A percentile compares a stretch with the other conserved stretches of the same genome.
These are phyloP conservation scores for Dasysyrphus tricinctus DNA, from an alignment of 2,888 invertebrate species.

Conservation along the genomic window DNA sequence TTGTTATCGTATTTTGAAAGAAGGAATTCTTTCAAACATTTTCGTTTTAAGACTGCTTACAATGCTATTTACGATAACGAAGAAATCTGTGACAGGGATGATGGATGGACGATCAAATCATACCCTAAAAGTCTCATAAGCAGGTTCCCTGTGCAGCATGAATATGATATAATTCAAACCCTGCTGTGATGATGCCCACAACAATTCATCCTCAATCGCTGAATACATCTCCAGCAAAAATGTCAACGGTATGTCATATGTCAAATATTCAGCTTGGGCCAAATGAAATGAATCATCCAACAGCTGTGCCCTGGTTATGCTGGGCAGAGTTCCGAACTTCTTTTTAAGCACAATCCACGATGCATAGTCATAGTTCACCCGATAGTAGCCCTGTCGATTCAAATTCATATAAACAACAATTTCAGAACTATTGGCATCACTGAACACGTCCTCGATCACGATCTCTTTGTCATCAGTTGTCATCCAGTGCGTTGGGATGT, in stretches of 20 bases:
- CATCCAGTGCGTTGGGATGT: slow-evolving; percentile 82
- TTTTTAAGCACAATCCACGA: slow-evolving; percentile 86
- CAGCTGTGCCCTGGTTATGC: slow-evolving; percentile 87
- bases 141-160: slow-evolving; percentile 86
- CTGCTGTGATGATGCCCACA: slow-evolving; percentile 86
- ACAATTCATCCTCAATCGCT: slow-evolving; percentile 85
- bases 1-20: neutral
- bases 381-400: slow-evolving; percentile 86
- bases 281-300: slow-evolving; percentile 88
- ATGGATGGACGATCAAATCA: slow-evolving; percentile 52
- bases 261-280: slow-evolving; percentile 85
- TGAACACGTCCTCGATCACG: slow-evolving; percentile 80
- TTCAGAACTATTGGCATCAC: slow-evolving; percentile 77
- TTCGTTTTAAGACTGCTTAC: no score
- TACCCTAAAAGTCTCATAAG: slow-evolving; percentile 86
- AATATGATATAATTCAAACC: slow-evolving; percentile 86
- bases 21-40: neutral
- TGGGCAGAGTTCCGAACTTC: slow-evolving; percentile 85
- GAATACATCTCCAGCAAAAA: slow-evolving; percentile 84
- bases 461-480: slow-evolving; percentile 79
- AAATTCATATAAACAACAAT: slow-evolving; percentile 83
- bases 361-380: slow-evolving; percentile 87
- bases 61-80: neutral
- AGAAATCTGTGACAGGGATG: neutral
- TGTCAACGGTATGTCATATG: slow-evolving; percentile 85